These are phyloP conservation scores for Drosophila kepulauana DNA, from an alignment of 1,140 invertebrate genomes.

Conservation along the genomic window DNA sequence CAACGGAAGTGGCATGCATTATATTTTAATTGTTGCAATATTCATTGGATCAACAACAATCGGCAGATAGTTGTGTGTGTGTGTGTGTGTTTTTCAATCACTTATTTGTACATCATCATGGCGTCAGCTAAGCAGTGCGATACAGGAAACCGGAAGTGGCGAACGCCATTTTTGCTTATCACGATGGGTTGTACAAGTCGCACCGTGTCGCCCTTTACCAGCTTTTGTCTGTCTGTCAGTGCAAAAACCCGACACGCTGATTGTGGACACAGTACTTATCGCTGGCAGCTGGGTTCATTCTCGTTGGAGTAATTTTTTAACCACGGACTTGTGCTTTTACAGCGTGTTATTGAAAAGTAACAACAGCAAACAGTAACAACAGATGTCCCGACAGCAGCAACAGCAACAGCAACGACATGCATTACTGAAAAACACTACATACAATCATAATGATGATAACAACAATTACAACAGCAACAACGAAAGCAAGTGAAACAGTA, in stretches of 20 bases:
- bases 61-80: conserved; percentile 37
- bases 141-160: conserved; percentile 75
- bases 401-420: conserved; percentile 33
- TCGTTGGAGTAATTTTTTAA: conserved; percentile 67
- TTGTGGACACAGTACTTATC: conserved; percentile 25
- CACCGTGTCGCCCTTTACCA: too few relatives aligned
- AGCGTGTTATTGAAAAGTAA: conserved; percentile 56
- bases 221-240: conserved; percentile 22
- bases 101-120: conserved; percentile 24
- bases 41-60: conserved; percentile 70
- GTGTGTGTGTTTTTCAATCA: conserved; percentile 11
- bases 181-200: conserved; percentile 33
- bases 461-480: conserved; percentile 42
- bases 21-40: conserved; percentile 81
- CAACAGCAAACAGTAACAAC: conserved; percentile 24
- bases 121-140: conserved; percentile 60
- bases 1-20: conserved; percentile 65
- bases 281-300: conserved; percentile 15
- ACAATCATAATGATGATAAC: conserved; percentile 68
- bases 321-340: conserved; percentile 70
- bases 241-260: conserved; percentile 15
- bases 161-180: conserved; percentile 69
- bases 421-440: conserved; percentile 55
- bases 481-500: conserved; percentile 8
- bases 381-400: conserved; percentile 34